phyloP scores from a whole-genome alignment of 1,140 invertebrate genomes.

The Drosophila navojoa region DNA sequence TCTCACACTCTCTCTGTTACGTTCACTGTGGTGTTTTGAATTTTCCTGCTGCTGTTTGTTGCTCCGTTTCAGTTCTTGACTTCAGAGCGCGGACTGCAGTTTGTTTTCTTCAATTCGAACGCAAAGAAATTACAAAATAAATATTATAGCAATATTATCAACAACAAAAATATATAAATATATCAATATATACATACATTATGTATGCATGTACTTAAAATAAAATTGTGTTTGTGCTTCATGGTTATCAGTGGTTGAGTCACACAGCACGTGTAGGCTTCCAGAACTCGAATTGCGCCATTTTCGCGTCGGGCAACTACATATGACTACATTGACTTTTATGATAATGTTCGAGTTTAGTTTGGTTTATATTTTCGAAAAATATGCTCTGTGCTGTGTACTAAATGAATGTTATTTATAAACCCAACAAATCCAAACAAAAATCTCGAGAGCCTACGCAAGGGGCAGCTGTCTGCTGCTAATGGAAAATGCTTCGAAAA shows the following conservation, averaged over 20 bases:
- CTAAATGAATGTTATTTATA: constrained; percentile 29
- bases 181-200: not conserved
- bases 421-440: constrained; percentile 21
- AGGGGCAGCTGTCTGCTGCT: constrained; percentile 15
- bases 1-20: not conserved
- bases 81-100: constrained; percentile 49
- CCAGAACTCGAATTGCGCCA: constrained; percentile 21
- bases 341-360: constrained; percentile 3
- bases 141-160: constrained; percentile 8
- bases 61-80: constrained; percentile 50
- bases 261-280: constrained; percentile 14
- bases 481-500: constrained; percentile 28
- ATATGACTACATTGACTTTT: constrained; percentile 4
- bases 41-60: constrained; percentile 51
- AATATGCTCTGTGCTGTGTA: constrained; percentile 4
- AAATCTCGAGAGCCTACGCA: constrained; percentile 2
- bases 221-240: not conserved
- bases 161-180: constrained; percentile 16
- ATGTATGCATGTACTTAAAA: not conserved
- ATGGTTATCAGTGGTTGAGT: constrained; percentile 16
- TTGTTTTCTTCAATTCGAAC: constrained; percentile 37
- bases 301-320: not conserved
- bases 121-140: constrained; percentile 9
- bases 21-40: constrained; percentile 37
- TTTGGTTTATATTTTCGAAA: constrained; percentile 6